Conservation (phyloP, 2,888 invertebrate species). For the Ochlodes sylvanus region DNA sequence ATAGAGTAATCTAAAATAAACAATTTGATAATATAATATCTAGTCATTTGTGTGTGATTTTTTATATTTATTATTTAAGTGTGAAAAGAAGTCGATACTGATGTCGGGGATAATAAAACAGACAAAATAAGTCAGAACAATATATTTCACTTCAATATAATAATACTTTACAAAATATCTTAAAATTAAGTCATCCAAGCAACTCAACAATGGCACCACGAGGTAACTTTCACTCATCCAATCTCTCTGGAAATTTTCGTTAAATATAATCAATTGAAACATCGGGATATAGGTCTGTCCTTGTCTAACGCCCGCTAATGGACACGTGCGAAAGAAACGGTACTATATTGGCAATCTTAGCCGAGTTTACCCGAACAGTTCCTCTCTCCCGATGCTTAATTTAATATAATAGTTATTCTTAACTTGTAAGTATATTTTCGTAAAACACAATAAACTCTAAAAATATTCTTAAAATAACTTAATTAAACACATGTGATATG, state of each 20-base stretch:
- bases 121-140: constrained; percentile 1
- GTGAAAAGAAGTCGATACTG: too few relatives aligned
- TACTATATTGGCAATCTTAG: not conserved
- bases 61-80: too few relatives aligned
- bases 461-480: constrained; percentile 2
- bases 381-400: not conserved
- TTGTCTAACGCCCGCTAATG: not conserved
- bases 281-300: not conserved
- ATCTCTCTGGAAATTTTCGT: constrained; percentile 17
- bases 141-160: constrained; percentile 28
- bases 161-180: constrained; percentile 30
- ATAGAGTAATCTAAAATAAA: too few relatives aligned
- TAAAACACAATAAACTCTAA: not conserved
- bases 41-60: too few relatives aligned
- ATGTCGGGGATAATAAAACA: not conserved
- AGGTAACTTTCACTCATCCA: constrained; percentile 30
- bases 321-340: not conserved
- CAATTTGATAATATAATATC: too few relatives aligned
- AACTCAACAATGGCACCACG: constrained; percentile 33
- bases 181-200: constrained; percentile 22
- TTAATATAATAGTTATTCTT: not conserved
- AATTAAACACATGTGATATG: constrained; percentile 4
- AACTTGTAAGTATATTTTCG: too few relatives aligned
- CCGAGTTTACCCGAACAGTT: not conserved
- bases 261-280: not conserved